Evolutionary conservation across 2,797 vertebrate species (phyloP), one percentile per base, ranked within the genome.

Genomic region (Falco concolor): DNA sequence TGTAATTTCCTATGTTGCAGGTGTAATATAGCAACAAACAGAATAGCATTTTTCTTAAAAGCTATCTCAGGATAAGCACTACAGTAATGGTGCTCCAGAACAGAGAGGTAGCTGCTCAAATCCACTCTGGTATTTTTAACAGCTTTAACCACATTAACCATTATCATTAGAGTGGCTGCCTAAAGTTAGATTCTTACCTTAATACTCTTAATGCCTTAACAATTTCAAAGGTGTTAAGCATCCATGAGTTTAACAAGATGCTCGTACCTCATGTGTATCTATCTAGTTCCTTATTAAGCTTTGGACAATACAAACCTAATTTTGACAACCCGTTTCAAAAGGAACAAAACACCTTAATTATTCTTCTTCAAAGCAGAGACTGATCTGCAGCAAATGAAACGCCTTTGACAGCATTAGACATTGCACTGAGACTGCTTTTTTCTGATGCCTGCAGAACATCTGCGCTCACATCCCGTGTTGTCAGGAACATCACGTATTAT

Each of bases 311-410:
- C 12, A 75, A 89, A 91, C 24, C 52, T 95, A 24, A 90, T 76
- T 86, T 67, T 64, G 44, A 89, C 30, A 72, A 65, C 0, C 8
- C 30, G 44, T 91, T 93, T 81, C 28, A 81, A 91, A 91, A 84
- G 30, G 77, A 88, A 89, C 40, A 87, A 92, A 90, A 61, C 42
- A 80, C 65, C 44, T 95, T 32, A 65, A 79, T 93, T 81, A 68
- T 77, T 84, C 38, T 77, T 25, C 73, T 88, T 81, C 83, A 59
- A 76, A 95, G 94, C 63, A 91, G 77, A 87, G 77, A 63, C 1
- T 76, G 89, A 95, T 90, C 83, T 87, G 83, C 77, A 75, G 77
- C 91, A 94, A 93, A 84, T 49, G 49, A 94, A 94, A 93, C 63
- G 87, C 69, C 79, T 87, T 56, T 0, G 0, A 84, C 57, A 72